Evolutionary conservation across 2,888 invertebrate species (phyloP).

Genomic region (Ceratothoa steindachneri): DNA sequence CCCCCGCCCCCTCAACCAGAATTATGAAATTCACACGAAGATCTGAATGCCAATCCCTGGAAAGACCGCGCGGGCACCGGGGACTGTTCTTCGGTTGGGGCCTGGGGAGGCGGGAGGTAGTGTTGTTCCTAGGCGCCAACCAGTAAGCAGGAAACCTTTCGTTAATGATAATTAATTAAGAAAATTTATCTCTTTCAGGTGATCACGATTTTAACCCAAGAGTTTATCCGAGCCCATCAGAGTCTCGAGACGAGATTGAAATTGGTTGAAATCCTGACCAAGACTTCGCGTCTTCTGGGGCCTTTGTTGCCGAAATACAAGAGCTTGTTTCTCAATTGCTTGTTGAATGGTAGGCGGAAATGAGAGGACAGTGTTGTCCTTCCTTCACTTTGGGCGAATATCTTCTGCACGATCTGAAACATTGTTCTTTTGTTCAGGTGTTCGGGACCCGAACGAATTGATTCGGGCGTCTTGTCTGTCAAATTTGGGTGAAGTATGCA

Average conservation of each 20-base stretch:
- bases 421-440: slow-evolving; percentile 56
- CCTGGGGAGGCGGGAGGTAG: too few relatives aligned
- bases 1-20: too few relatives aligned
- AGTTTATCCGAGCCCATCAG: slow-evolving; percentile 26
- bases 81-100: too few relatives aligned
- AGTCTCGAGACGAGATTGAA: slow-evolving; percentile 32
- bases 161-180: too few relatives aligned
- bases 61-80: too few relatives aligned
- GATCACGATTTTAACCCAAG: slow-evolving; percentile 19
- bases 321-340: slow-evolving; percentile 28
- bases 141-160: too few relatives aligned
- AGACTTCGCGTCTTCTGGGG: slow-evolving; percentile 30
- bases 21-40: too few relatives aligned
- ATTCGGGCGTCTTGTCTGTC: slow-evolving; percentile 76
- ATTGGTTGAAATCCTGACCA: slow-evolving; percentile 28
- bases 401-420: not conserved
- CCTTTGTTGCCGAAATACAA: slow-evolving; percentile 29
- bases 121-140: too few relatives aligned
- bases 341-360: slow-evolving; percentile 1
- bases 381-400: not conserved
- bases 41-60: too few relatives aligned
- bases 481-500: slow-evolving; percentile 75
- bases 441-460: slow-evolving; percentile 66
- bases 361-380: not conserved
- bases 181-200: too few relatives aligned